Evolutionary conservation across 2,888 invertebrate species (phyloP), one percentile per base, ranked within the genome.

Genomic region (Xestoiulus laeticollis): DNA sequence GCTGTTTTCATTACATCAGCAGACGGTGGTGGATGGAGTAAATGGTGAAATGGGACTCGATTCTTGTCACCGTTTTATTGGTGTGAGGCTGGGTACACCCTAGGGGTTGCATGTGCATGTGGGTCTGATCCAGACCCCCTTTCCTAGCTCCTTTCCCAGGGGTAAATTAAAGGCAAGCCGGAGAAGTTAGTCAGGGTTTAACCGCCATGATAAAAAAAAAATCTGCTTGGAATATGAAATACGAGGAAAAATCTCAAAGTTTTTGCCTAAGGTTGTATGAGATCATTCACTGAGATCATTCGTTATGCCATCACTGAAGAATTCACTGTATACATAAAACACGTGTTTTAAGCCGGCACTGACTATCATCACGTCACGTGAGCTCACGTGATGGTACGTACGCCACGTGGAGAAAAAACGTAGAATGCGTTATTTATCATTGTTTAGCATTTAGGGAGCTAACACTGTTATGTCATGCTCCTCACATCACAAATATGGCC

Each of bases 1-100:
- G 84, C 84, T 84, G 84, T 84, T 84, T 84, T 84, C 84, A 84
- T 84, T 84, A 84, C 84, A 38, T 84, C 26, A 68, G 68, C 38
- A 6, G 38, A 59, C 59, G 53, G 53, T n/a, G 4, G 19, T 59
- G 59, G n/a, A 26, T 68, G 68, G 68, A 10, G 84, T 38, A 84
- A 84, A 43, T 84, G 43, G 43, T 32, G 33, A 84, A 33, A 33
- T 84, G 43, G 33, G 68, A 68, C 68, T 68, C 68, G 68, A 38
- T 33, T 84, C 43, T 84, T 84, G 84, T 84, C 84, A 84, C 32
- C 84, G 43, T 83, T 83, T 83, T 32, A 83, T 2, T 83, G 32
- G 83, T 33, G 38, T n/a, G 84, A 26, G 26, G 68, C 68, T 26
- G 68, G 26, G 26, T 26, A 1, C 68, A 68, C 68, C 68, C 68